Base-by-base conservation (phyloP, 2,113 vertebrate genomes). In the Corydoras maculifer region DNA sequence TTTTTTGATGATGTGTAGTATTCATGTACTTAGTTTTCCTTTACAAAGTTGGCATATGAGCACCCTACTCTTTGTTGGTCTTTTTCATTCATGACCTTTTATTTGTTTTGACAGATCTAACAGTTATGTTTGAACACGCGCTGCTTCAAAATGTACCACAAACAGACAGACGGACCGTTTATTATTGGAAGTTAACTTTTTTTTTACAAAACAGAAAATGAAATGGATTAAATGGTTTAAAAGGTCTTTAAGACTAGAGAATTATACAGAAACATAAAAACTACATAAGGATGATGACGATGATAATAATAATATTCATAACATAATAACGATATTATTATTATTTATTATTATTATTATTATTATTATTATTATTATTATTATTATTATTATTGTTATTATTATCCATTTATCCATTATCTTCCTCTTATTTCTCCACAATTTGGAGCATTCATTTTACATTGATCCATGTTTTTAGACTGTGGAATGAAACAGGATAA, bases 81-180 rank as follows among this genome's bases (percentile, higher is more conserved):
- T 62, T 62, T 31, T 7, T 32, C 30, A 15, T 18, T 9, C 31
- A 62, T 43, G 8, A 65, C 32, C 43, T 59, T 65, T 18, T 53
- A 66, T 73, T 73, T 60, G 63, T 66, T 73, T 66, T 15, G 71
- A 73, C 62, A 60, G 49, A 32, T 53, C 55, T 53, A 53, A 73
- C 70, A 66, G 63, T 66, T 73, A 66, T 61, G 49, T 4, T 43
- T 60, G 14, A 72, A 59, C 63, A 15, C 65, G 31, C 13, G 18
- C 15, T 31, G n/a, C 51, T 32, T 9, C 10, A 10, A 10, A 49
- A 29, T 50, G 64, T 51, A 18, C n/a, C 15, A 31, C 50, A 53
- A 53, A 53, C 3, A 53, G 13, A n/a, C 6, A 57, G n/a, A 57
- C 35, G 7, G 13, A 15, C 54, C 14, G 54, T 67, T 35, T 2